Conservation (phyloP, 2,113 vertebrate species). For the Epinephelus cyanopodus region DNA sequence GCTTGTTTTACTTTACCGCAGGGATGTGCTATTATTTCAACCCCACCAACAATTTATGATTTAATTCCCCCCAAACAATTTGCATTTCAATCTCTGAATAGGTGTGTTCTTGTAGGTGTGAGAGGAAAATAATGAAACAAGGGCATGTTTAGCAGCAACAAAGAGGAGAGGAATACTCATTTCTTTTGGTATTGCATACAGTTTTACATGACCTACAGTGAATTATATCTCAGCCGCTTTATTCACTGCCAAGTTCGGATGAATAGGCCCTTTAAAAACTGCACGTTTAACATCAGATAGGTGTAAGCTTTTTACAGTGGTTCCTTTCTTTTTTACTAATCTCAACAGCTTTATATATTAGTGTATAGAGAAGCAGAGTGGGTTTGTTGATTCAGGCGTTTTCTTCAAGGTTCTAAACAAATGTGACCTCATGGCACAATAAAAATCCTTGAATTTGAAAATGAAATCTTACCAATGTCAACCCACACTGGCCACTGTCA, state of each 20-base stretch:
- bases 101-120: background rate
- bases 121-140: conserved; percentile 17
- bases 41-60: conserved; percentile 15
- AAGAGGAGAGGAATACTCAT: background rate
- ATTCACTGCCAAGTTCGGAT: background rate
- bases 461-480: background rate
- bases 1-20: conserved; percentile 34
- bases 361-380: background rate
- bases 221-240: conserved; percentile 1
- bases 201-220: background rate
- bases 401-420: background rate
- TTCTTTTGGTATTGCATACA: background rate
- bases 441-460: conserved; percentile 2
- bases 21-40: conserved; percentile 6
- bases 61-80: conserved; percentile 6
- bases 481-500: background rate
- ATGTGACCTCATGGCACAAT: background rate
- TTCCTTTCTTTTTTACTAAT: background rate
- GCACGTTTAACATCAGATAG: background rate
- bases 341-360: background rate
- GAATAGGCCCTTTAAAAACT: conserved; percentile 3
- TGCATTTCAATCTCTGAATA: conserved; percentile 11
- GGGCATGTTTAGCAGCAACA: background rate
- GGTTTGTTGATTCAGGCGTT: background rate
- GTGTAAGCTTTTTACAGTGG: background rate